Evolutionary conservation across 1,140 invertebrate genomes (phyloP).

Genomic region (Eulimnadia texana): DNA sequence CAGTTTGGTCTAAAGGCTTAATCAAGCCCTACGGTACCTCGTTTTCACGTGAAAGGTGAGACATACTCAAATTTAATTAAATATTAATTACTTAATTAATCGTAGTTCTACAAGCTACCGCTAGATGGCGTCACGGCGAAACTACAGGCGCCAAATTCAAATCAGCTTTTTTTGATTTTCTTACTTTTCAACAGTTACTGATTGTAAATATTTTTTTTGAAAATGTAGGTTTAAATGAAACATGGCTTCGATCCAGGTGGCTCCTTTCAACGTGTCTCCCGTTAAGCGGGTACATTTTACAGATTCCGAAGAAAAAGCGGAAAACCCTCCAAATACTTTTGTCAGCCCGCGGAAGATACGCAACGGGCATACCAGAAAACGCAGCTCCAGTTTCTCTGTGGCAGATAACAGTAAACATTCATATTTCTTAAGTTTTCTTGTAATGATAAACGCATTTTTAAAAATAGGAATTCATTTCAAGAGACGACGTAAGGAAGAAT

Average conservation of each 20-base stretch:
- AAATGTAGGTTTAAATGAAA: too few relatives aligned
- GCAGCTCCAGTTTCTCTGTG: background rate
- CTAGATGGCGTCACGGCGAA: too few relatives aligned
- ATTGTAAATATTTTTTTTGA: background rate
- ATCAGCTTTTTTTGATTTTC: background rate
- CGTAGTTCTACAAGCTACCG: background rate
- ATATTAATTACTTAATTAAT: background rate
- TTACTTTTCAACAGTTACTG: background rate
- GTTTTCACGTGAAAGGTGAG: too few relatives aligned
- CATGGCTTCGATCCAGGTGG: background rate
- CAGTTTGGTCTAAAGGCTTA: too few relatives aligned
- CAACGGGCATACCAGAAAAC: background rate
- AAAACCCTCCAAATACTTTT: background rate
- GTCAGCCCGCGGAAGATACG: slow-evolving; percentile 9
- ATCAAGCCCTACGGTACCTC: too few relatives aligned
- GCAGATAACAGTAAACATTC: background rate
- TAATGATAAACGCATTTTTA: background rate
- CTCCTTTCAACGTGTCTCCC: background rate
- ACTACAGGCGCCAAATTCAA: background rate
- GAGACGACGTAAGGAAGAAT: slow-evolving; percentile 14
- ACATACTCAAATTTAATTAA: background rate
- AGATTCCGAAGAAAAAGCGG: background rate
- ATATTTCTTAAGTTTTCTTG: background rate
- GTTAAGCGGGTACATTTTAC: slow-evolving; percentile 3
- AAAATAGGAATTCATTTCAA: too few relatives aligned